Conservation (phyloP, 2,888 invertebrate genomes). For the Pammene aurita region DNA sequence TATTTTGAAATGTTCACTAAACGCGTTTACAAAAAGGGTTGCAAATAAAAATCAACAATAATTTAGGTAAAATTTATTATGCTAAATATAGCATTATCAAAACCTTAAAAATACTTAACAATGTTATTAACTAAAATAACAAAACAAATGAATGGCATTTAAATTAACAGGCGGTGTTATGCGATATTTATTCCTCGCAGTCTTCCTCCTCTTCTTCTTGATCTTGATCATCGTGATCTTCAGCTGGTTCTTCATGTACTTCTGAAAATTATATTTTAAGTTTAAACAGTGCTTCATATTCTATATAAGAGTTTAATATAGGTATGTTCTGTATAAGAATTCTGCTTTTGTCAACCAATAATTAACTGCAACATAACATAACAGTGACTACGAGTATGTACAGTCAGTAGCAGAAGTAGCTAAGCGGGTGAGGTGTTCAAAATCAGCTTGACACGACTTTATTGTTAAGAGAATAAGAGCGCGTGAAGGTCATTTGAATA, state of each 20-base stretch:
- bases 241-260: conserved; percentile 55
- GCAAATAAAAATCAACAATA: background rate
- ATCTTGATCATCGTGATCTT: conserved; percentile 48
- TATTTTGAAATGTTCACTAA: too few relatives aligned
- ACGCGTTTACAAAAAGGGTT: too few relatives aligned
- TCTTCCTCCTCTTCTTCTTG: conserved; percentile 53
- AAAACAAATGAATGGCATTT: conserved; percentile 45
- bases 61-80: background rate
- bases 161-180: conserved; percentile 36
- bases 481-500: too few relatives aligned
- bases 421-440: too few relatives aligned
- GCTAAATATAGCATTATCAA: conserved; percentile 23
- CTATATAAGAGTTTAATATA: too few relatives aligned
- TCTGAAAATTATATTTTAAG: conserved; percentile 53
- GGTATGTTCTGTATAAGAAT: background rate
- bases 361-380: too few relatives aligned
- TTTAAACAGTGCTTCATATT: too few relatives aligned
- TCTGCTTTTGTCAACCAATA: too few relatives aligned
- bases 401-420: too few relatives aligned
- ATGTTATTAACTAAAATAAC: conserved; percentile 42
- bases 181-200: conserved; percentile 56
- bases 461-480: too few relatives aligned
- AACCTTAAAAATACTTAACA: conserved; percentile 44
- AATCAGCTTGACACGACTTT: too few relatives aligned
- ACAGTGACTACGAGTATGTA: too few relatives aligned